phyloP scores from a whole-genome alignment of 2,888 invertebrate species.

The Buathra laborator region DNA sequence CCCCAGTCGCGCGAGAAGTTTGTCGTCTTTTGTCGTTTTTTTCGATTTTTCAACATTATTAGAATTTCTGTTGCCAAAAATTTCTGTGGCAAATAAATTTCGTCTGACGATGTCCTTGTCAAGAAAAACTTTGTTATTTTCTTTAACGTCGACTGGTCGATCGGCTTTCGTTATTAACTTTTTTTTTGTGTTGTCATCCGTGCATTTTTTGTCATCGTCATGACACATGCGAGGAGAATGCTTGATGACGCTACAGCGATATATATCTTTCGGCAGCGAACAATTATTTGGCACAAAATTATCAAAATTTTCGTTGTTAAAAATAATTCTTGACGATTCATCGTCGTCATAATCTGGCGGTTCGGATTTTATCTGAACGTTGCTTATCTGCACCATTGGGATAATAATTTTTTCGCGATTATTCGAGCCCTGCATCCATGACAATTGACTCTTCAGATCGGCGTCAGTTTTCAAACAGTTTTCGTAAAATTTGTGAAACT shows the following conservation, averaged over 20 bases:
- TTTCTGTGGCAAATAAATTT: conserved; percentile 63
- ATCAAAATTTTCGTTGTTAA: conserved; percentile 69
- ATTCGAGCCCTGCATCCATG: conserved; percentile 80
- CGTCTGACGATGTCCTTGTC: conserved; percentile 35
- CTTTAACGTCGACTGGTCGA: neutral
- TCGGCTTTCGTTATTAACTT: neutral
- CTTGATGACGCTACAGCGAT: conserved; percentile 5
- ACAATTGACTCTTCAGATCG: conserved; percentile 80
- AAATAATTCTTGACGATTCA: neutral
- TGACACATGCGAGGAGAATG: conserved; percentile 73
- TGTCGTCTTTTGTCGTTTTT: neutral
- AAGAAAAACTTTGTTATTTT: neutral
- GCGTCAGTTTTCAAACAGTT: conserved; percentile 80
- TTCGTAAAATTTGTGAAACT: conserved; percentile 82
- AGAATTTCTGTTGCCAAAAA: conserved; percentile 43
- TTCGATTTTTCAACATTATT: neutral
- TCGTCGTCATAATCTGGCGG: conserved; percentile 73
- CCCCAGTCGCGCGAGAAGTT: neutral
- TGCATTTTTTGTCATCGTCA: conserved; percentile 70
- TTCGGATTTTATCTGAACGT: conserved; percentile 80
- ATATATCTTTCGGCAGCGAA: conserved; percentile 58
- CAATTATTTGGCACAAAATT: conserved; percentile 63
- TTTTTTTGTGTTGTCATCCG: neutral
- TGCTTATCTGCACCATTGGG: conserved; percentile 83
- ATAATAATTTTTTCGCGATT: conserved; percentile 67